Conservation (phyloP, 2,113 vertebrate genomes). For the Cryptotis parvus region DNA sequence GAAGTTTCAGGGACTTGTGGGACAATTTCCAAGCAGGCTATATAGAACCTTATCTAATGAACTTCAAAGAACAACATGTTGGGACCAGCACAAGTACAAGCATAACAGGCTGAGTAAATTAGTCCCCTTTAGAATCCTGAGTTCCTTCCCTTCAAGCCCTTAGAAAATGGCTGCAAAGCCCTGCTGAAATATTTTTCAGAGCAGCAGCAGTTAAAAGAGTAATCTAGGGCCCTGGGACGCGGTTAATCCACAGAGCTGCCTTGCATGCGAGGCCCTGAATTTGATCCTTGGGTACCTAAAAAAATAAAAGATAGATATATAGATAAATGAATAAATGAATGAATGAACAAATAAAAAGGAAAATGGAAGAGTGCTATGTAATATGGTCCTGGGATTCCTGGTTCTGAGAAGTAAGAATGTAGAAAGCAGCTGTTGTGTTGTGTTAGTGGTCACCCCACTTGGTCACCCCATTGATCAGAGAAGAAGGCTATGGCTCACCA, state of each 20-base stretch:
- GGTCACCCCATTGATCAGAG: not conserved
- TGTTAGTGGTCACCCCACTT: not conserved
- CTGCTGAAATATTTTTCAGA: not conserved
- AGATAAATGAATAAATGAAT: too few species aligned
- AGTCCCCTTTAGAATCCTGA: constrained; percentile 45
- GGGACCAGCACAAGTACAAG: constrained; percentile 4
- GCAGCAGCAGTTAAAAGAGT: not conserved
- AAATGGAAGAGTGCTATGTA: not conserved
- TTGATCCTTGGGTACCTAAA: too few species aligned
- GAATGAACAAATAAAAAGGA: not conserved
- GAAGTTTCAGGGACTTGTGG: not conserved
- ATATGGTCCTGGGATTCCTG: not conserved
- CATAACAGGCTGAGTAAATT: constrained; percentile 42
- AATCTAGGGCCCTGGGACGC: not conserved
- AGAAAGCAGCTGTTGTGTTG: not conserved
- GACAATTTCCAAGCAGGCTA: constrained; percentile 65
- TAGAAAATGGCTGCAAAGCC: constrained; percentile 19
- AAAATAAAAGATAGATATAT: too few species aligned
- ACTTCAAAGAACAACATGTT: constrained; percentile 66
- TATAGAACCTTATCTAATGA: constrained; percentile 56
- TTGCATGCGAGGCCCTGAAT: too few species aligned
- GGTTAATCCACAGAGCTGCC: too few species aligned
- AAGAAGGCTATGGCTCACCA: not conserved
- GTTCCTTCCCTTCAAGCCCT: constrained; percentile 1
- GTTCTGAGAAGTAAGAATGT: constrained; percentile 9